Percentiles rank a stretch among this genome's conserved stretches.
Conservation (phyloP, 92 coral and sea anemone genomes). For the Phenganax subtilis region DNA sequence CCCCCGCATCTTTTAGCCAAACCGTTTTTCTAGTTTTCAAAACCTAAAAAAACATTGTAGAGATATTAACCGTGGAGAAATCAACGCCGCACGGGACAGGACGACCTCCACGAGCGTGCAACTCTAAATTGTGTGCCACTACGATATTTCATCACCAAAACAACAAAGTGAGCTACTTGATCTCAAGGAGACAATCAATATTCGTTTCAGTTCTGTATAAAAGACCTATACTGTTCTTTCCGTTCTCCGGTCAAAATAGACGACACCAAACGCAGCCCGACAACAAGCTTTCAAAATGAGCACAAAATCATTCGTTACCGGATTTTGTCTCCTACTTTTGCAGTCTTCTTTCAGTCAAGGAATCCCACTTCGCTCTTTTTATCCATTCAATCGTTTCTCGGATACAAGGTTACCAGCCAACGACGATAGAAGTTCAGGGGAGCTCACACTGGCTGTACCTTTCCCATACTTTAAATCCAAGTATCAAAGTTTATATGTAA, state of each 20-base stretch:
- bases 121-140: background rate
- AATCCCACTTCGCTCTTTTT: conserved; percentile 9
- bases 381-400: conserved; percentile 12
- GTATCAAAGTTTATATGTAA: conserved; percentile 27
- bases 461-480: conserved; percentile 19
- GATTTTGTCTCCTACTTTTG: conserved; percentile 3
- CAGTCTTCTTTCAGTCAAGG: background rate
- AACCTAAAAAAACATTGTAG: too few relatives aligned
- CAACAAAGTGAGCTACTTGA: conserved; percentile 8
- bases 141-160: conserved; percentile 22
- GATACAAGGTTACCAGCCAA: conserved; percentile 10
- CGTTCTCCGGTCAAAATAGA: conserved; percentile 4
- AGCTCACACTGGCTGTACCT: conserved; percentile 8
- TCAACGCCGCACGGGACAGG: background rate
- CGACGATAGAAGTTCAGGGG: conserved; percentile 34
- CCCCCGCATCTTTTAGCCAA: too few relatives aligned
- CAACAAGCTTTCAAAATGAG: background rate
- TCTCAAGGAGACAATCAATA: background rate
- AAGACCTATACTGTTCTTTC: background rate
- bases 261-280: background rate
- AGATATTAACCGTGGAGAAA: background rate
- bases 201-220: background rate
- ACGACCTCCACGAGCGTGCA: background rate
- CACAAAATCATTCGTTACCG: background rate
- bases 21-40: too few relatives aligned